Percentiles rank a stretch among this genome's conserved stretches.
Conservation (phyloP, 2,888 invertebrate species). For the Macrostomum cliftonense region DNA sequence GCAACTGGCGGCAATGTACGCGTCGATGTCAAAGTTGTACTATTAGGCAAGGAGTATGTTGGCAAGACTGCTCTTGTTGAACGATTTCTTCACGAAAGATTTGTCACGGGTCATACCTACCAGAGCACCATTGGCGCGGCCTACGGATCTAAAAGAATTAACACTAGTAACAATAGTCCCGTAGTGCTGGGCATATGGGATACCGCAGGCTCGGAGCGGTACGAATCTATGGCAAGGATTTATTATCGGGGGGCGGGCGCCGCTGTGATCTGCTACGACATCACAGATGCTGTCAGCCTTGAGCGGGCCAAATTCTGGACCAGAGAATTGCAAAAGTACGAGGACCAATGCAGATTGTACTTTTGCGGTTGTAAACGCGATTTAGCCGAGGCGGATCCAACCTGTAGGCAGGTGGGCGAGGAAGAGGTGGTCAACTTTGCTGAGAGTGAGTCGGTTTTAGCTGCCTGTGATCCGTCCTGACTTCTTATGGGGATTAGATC, state of each 20-base stretch:
- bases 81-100: constrained; percentile 48
- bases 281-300: constrained; percentile 46
- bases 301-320: constrained; percentile 49
- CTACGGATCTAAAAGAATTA: too few species aligned
- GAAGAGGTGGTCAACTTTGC: constrained; percentile 45
- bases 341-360: constrained; percentile 50
- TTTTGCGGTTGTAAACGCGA: constrained; percentile 51
- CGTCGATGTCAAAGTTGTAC: constrained; percentile 50
- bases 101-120: constrained; percentile 18
- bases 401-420: constrained; percentile 39
- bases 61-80: constrained; percentile 55
- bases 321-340: constrained; percentile 46
- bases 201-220: constrained; percentile 54
- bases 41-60: constrained; percentile 50
- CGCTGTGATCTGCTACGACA: constrained; percentile 53
- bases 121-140: too few species aligned
- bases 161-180: too few species aligned
- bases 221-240: constrained; percentile 51
- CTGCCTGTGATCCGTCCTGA: too few species aligned
- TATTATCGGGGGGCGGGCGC: constrained; percentile 54
- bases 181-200: constrained; percentile 36
- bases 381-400: constrained; percentile 21
- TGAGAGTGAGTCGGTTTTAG: constrained; percentile 18
- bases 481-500: too few species aligned
- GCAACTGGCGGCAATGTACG: background rate